Evolutionary conservation across 2,888 invertebrate species (phyloP).

Genomic region (Polydrusus tereticollis): DNA sequence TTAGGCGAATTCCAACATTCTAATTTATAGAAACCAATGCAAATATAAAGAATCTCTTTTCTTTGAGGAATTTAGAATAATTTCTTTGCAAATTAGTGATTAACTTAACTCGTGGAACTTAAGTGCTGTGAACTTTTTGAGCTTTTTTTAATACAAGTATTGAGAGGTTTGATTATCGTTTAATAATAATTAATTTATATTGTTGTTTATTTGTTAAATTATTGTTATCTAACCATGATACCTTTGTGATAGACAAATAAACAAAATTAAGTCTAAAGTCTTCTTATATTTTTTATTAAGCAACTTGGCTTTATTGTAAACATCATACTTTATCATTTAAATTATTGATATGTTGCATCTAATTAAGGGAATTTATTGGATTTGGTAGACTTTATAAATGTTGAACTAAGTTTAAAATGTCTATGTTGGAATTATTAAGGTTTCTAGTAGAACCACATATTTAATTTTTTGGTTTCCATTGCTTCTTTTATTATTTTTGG

Average conservation of each 20-base stretch:
- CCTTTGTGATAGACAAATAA: constrained; percentile 35
- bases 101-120: neutral
- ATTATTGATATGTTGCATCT: neutral
- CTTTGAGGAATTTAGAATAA: neutral
- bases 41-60: neutral
- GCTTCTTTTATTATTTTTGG: too few relatives aligned
- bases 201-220: constrained; percentile 27
- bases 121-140: constrained; percentile 17
- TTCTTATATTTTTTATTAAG: constrained; percentile 3
- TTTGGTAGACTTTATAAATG: too few relatives aligned
- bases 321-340: neutral
- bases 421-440: too few relatives aligned
- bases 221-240: constrained; percentile 31
- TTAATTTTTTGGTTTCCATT: too few relatives aligned
- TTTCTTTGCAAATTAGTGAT: constrained; percentile 1
- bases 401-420: too few relatives aligned
- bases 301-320: neutral
- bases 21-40: too few relatives aligned
- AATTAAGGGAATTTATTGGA: too few relatives aligned
- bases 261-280: constrained; percentile 22
- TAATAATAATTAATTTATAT: constrained; percentile 1
- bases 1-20: too few relatives aligned
- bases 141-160: constrained; percentile 13
- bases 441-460: too few relatives aligned
- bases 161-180: neutral